Percentiles rank a stretch among this genome's conserved stretches.
Conservation (phyloP, 1,140 invertebrate genomes). For the Eueides isabella region DNA sequence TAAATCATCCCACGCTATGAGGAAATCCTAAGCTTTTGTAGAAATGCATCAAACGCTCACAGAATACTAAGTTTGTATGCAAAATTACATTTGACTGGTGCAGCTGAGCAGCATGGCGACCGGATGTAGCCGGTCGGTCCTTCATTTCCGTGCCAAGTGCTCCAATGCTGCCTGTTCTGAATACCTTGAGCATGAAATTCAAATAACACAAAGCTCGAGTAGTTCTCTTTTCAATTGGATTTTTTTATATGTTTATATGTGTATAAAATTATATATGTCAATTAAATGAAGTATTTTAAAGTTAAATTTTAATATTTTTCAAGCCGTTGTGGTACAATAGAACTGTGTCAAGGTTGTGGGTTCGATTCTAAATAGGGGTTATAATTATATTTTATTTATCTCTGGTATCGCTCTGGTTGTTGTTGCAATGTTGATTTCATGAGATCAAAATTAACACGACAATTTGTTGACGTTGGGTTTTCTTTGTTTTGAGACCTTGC, state of each 20-base stretch:
- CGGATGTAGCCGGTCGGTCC: constrained; percentile 26
- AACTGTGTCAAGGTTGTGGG: too few relatives aligned
- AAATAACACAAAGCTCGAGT: constrained; percentile 4
- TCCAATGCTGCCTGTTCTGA: constrained; percentile 11
- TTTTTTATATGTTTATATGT: not conserved
- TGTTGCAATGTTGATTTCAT: too few relatives aligned
- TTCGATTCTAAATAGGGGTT: too few relatives aligned
- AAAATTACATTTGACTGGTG: constrained; percentile 17
- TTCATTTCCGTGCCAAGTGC: constrained; percentile 29
- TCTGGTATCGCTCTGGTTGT: too few relatives aligned
- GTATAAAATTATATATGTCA: too few relatives aligned
- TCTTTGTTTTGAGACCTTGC: too few relatives aligned
- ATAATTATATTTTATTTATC: too few relatives aligned
- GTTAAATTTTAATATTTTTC: too few relatives aligned
- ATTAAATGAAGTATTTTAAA: too few relatives aligned
- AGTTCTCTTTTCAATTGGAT: not conserved
- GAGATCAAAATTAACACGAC: too few relatives aligned
- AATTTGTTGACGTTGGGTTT: too few relatives aligned
- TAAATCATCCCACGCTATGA: not conserved
- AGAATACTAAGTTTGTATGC: constrained; percentile 15
- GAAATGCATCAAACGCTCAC: not conserved
- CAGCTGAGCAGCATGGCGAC: constrained; percentile 22
- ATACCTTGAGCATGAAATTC: constrained; percentile 31
- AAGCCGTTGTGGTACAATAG: too few relatives aligned
- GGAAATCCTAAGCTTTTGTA: not conserved